Percentiles rank a stretch among this genome's conserved stretches.
Evolutionary conservation across 2,113 vertebrate genomes (phyloP).

Genomic region (Chionodraco myersi): DNA sequence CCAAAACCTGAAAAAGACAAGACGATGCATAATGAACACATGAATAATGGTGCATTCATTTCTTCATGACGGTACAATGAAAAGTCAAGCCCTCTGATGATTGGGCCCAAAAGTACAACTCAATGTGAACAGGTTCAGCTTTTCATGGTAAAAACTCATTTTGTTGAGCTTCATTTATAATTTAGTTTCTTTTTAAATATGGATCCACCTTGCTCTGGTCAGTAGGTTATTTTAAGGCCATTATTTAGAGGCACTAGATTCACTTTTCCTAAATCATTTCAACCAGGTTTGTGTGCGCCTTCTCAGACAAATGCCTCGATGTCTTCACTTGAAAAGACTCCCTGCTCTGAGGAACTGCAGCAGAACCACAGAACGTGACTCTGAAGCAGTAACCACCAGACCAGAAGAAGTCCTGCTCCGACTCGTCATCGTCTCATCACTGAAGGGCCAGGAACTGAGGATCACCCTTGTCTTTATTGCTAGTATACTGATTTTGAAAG

Average conservation of each 20-base stretch:
- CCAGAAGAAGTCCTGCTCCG: slow-evolving; percentile 75
- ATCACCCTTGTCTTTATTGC: background rate
- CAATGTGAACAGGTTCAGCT: background rate
- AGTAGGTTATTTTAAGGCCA: background rate
- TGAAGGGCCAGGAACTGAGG: slow-evolving; percentile 76
- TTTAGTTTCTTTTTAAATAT: background rate
- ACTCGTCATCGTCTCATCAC: slow-evolving; percentile 90
- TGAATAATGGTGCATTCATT: too few species aligned
- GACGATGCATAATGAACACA: background rate
- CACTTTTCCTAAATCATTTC: background rate
- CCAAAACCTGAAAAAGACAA: slow-evolving; percentile 65
- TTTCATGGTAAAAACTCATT: background rate
- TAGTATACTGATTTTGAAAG: background rate
- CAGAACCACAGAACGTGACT: slow-evolving; percentile 80
- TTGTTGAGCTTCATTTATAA: too few species aligned
- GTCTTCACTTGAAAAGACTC: slow-evolving; percentile 80
- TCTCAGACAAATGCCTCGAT: slow-evolving; percentile 93
- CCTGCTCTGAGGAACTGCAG: slow-evolving; percentile 44
- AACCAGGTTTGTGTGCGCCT: slow-evolving; percentile 58
- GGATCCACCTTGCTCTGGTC: background rate
- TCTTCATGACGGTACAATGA: background rate
- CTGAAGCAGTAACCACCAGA: slow-evolving; percentile 49
- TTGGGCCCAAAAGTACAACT: background rate
- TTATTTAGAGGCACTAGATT: background rate
- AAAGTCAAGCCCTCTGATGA: background rate